A percentile compares a stretch with the other conserved stretches of the same genome.
phyloP scores from a whole-genome alignment of 2,888 invertebrate genomes.

The Drosophila kokeensis region DNA sequence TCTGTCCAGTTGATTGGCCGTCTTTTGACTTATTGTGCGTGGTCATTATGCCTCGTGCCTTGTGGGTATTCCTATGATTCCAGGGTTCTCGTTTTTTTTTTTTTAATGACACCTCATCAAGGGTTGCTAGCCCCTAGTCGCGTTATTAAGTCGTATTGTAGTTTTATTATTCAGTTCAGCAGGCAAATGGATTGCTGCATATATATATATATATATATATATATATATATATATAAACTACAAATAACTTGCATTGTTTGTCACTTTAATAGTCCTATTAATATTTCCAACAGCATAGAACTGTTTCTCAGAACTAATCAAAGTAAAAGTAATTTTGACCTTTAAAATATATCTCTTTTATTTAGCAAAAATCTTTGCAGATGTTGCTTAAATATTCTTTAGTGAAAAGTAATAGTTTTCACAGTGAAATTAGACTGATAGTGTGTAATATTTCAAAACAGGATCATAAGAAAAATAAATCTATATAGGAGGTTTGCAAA shows the following conservation, averaged over 20 bases:
- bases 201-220: constrained; percentile 36
- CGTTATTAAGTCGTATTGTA: constrained; percentile 34
- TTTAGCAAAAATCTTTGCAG: background rate
- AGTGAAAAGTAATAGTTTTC: background rate
- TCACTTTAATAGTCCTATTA: constrained; percentile 7
- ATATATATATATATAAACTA: constrained; percentile 1
- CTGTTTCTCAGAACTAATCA: background rate
- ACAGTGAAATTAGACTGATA: background rate
- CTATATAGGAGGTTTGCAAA: background rate
- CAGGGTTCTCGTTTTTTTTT: constrained; percentile 20
- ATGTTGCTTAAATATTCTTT: background rate
- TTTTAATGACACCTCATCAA: constrained; percentile 52
- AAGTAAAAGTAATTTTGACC: background rate
- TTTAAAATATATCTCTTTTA: background rate
- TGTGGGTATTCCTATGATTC: constrained; percentile 5
- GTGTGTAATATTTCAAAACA: background rate
- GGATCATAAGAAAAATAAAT: background rate
- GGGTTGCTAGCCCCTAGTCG: constrained; percentile 40
- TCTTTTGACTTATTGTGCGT: constrained; percentile 66
- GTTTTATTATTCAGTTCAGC: constrained; percentile 25
- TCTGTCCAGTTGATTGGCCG: constrained; percentile 46
- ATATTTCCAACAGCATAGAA: constrained; percentile 17
- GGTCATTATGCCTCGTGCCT: constrained; percentile 63
- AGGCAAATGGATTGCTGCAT: constrained; percentile 47
- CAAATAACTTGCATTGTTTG: constrained; percentile 36